Percentiles rank a stretch among this genome's conserved stretches.
Conservation (phyloP, 1,140 invertebrate genomes). For the Medauroidea extradentata region DNA sequence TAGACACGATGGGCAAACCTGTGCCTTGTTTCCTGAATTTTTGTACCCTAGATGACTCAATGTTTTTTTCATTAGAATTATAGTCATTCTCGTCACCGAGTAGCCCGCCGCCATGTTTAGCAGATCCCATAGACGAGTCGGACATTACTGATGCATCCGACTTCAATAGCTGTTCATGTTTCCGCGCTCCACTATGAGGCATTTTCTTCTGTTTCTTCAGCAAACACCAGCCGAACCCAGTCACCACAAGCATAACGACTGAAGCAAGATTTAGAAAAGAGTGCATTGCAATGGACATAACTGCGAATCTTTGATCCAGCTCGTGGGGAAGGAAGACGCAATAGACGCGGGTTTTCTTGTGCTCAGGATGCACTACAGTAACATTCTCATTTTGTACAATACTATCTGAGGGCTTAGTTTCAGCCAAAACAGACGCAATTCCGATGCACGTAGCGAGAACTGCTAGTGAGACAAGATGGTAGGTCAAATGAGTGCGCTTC, state of each 20-base stretch:
- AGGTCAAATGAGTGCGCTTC: slow-evolving; percentile 48
- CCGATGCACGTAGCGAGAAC: slow-evolving; percentile 48
- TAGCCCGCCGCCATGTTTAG: not conserved
- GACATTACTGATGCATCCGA: not conserved
- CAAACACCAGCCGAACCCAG: not conserved
- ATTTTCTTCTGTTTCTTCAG: not conserved
- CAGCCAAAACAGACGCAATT: slow-evolving; percentile 43
- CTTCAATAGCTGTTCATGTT: no score
- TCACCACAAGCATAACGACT: slow-evolving; percentile 28
- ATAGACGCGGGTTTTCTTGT: no score
- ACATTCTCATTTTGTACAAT: not conserved
- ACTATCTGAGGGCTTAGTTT: slow-evolving; percentile 21
- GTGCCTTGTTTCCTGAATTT: no score
- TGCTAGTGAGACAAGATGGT: slow-evolving; percentile 50
- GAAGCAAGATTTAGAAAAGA: slow-evolving; percentile 41
- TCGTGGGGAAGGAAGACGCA: slow-evolving; percentile 46
- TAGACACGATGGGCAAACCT: no score
- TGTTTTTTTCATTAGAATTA: no score
- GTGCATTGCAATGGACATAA: slow-evolving; percentile 49
- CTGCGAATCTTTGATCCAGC: slow-evolving; percentile 45
- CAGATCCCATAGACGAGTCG: not conserved
- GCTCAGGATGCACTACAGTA: not conserved
- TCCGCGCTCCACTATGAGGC: not conserved
- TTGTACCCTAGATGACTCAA: no score
- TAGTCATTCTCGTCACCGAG: not conserved